Evolutionary conservation across 2,113 vertebrate species (phyloP).

Genomic region (Barbus barbus): DNA sequence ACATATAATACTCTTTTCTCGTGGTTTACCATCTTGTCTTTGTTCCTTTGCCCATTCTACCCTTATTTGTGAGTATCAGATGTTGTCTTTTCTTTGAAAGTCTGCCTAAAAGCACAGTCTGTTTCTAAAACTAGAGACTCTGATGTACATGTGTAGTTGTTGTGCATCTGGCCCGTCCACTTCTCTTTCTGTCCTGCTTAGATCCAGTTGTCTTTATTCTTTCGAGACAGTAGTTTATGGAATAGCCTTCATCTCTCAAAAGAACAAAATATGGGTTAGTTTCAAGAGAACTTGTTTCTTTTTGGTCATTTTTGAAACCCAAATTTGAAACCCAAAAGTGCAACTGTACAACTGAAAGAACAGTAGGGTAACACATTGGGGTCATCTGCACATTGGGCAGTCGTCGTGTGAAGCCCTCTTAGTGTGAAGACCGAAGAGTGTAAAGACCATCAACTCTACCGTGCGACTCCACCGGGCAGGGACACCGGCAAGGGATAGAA

Average conservation of each 20-base stretch:
- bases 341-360: too few species aligned
- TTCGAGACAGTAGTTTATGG: not conserved
- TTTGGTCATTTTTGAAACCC: not conserved
- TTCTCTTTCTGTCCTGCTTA: not conserved
- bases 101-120: not conserved
- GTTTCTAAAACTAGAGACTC: not conserved
- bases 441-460: too few species aligned
- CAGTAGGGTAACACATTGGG: too few species aligned
- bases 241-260: not conserved
- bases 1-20: not conserved
- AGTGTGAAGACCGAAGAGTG: too few species aligned
- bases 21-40: not conserved
- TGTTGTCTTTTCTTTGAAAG: not conserved
- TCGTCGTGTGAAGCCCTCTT: too few species aligned
- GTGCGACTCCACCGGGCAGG: too few species aligned
- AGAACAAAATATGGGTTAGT: not conserved
- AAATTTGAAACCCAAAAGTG: too few species aligned
- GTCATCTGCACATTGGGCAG: too few species aligned
- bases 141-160: not conserved
- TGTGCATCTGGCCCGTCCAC: not conserved
- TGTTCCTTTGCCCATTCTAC: not conserved
- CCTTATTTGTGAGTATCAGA: not conserved
- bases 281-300: not conserved
- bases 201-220: slow-evolving; percentile 2
- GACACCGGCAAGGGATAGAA: too few species aligned